These are phyloP conservation scores for Noctua janthina DNA, from an alignment of 2,888 invertebrate species.

Conservation along the genomic window DNA sequence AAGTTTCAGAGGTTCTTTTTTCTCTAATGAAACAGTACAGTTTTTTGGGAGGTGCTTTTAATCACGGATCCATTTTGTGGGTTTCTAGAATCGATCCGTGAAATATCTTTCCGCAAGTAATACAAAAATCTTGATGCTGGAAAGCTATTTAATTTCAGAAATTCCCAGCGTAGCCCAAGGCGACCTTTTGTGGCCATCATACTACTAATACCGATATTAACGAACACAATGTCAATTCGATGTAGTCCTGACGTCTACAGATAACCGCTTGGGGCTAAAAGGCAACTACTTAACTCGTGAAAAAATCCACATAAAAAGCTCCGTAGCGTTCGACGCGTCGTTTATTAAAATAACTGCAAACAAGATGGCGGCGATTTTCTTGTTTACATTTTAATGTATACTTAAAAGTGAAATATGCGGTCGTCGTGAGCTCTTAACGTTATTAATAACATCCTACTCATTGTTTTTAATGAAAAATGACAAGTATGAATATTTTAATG, in stretches of 20 bases:
- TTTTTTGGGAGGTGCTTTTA: conserved; percentile 21
- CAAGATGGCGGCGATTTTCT: conserved; percentile 75
- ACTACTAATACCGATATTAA: conserved; percentile 47
- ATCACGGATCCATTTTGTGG: background rate
- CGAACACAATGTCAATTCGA: conserved; percentile 34
- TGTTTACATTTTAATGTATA: conserved; percentile 84
- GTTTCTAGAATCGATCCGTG: background rate
- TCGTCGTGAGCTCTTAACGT: conserved; percentile 72
- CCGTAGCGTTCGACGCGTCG: conserved; percentile 64
- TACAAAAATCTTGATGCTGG: background rate
- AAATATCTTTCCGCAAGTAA: background rate
- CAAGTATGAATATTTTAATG: conserved; percentile 40
- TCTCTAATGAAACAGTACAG: conserved; percentile 28
- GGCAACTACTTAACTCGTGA: conserved; percentile 44
- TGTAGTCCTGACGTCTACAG: conserved; percentile 28
- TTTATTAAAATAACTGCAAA: conserved; percentile 81
- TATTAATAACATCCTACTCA: conserved; percentile 75
- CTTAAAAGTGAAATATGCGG: conserved; percentile 82
- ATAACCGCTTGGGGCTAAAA: conserved; percentile 48
- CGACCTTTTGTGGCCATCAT: conserved; percentile 28
- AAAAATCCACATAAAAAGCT: conserved; percentile 67
- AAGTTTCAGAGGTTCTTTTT: conserved; percentile 28
- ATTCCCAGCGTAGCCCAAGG: conserved; percentile 33
- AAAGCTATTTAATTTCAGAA: conserved; percentile 46
- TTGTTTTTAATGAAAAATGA: conserved; percentile 72